Evolutionary conservation across 2,113 vertebrate genomes (phyloP).

Genomic region (Etheostoma spectabile): DNA sequence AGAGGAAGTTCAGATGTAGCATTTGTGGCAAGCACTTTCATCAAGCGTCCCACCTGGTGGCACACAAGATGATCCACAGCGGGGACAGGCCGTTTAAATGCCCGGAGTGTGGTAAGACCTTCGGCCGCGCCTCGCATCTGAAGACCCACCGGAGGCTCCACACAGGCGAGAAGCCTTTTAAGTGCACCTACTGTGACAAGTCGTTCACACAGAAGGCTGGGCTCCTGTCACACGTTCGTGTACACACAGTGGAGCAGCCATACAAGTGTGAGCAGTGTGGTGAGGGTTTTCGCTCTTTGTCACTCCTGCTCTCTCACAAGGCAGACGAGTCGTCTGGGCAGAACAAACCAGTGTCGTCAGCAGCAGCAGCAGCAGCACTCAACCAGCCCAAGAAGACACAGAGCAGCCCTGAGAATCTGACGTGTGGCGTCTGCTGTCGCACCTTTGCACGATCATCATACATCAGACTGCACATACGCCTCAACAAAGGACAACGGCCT

Average conservation of each 20-base stretch:
- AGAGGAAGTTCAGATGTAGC: constrained; percentile 78
- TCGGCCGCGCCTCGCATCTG: constrained; percentile 83
- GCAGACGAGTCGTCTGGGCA: constrained; percentile 52
- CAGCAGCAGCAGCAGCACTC: fast-evolving
- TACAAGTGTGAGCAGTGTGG: constrained; percentile 78
- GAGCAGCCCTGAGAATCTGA: constrained; percentile 49
- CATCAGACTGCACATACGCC: constrained; percentile 75
- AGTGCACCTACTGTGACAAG: constrained; percentile 80
- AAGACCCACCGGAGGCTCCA: constrained; percentile 85
- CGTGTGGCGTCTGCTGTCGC: constrained; percentile 80
- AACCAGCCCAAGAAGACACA: constrained; percentile 67
- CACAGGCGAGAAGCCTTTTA: constrained; percentile 86
- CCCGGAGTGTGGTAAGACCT: constrained; percentile 82
- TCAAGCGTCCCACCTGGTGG: constrained; percentile 82
- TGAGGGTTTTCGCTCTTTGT: constrained; percentile 71
- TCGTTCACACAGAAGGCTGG: constrained; percentile 81
- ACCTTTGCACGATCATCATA: constrained; percentile 75
- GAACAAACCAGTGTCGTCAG: constrained; percentile 24
- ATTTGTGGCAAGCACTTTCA: constrained; percentile 82
- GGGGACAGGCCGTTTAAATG: constrained; percentile 85
- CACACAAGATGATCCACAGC: constrained; percentile 82
- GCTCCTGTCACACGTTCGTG: constrained; percentile 74
- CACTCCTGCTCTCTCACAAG: constrained; percentile 78
- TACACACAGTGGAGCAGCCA: constrained; percentile 69
- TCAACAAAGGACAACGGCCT: constrained; percentile 54